Conservation (phyloP, 2,113 vertebrate species). For the Cryptotis parvus region DNA sequence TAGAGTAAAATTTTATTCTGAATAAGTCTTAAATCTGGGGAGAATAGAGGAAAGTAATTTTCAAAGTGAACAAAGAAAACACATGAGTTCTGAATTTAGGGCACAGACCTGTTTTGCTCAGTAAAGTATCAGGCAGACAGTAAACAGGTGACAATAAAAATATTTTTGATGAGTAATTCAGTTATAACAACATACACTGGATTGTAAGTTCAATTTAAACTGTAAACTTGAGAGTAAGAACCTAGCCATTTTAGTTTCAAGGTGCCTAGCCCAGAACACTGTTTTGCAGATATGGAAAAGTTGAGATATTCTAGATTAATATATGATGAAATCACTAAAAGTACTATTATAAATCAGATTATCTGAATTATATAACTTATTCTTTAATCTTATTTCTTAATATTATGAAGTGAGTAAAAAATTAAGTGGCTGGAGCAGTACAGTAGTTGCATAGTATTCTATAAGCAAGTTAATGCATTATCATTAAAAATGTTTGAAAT, state of each 20-base stretch:
- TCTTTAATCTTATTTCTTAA: constrained; percentile 48
- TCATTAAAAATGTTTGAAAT: constrained; percentile 48
- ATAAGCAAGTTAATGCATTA: constrained; percentile 44
- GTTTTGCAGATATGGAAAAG: constrained; percentile 20
- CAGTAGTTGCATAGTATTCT: constrained; percentile 32
- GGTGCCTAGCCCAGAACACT: constrained; percentile 45
- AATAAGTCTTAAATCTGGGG: constrained; percentile 49
- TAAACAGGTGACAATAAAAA: neutral
- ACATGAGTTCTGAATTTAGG: neutral
- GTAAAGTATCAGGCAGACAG: neutral
- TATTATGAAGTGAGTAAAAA: constrained; percentile 33
- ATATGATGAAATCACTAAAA: constrained; percentile 30
- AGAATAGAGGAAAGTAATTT: constrained; percentile 3
- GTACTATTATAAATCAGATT: constrained; percentile 47
- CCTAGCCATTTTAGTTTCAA: constrained; percentile 30
- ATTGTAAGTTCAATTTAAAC: constrained; percentile 53
- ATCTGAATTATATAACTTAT: constrained; percentile 48
- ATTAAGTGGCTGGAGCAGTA: neutral
- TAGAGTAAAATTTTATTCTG: constrained; percentile 37
- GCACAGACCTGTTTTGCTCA: neutral
- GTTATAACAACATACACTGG: constrained; percentile 51
- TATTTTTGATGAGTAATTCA: constrained; percentile 30
- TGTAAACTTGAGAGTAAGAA: constrained; percentile 50
- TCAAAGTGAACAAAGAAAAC: constrained; percentile 54
- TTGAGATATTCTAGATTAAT: constrained; percentile 37